Conservation (phyloP, 2,888 invertebrate genomes). For the Andrena praecox region DNA sequence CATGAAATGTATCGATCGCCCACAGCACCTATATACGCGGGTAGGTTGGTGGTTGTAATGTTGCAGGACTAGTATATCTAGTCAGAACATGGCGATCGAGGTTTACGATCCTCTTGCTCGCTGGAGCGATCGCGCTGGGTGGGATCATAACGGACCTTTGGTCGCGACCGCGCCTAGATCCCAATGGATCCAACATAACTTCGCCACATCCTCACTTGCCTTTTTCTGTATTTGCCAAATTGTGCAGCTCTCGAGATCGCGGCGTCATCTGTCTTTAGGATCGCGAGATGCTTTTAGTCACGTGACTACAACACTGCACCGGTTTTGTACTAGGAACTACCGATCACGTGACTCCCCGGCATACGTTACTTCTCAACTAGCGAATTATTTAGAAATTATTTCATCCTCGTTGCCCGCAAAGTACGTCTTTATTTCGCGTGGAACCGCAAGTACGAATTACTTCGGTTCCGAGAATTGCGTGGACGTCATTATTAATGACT, state of each 20-base stretch:
- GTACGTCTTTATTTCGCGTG: background rate
- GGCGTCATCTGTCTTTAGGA: constrained; percentile 66
- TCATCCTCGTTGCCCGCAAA: background rate
- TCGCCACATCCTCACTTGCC: constrained; percentile 56
- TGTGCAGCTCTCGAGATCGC: constrained; percentile 42
- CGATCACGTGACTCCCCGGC: constrained; percentile 23
- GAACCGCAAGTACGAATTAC: background rate
- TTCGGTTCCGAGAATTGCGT: background rate
- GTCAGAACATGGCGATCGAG: constrained; percentile 24
- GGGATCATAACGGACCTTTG: constrained; percentile 78
- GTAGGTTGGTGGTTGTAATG: background rate
- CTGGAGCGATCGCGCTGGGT: constrained; percentile 67
- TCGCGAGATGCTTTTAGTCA: constrained; percentile 38
- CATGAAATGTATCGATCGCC: background rate
- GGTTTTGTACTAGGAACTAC: constrained; percentile 28
- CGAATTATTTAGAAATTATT: background rate
- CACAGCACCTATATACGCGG: background rate
- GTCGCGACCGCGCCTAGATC: constrained; percentile 79
- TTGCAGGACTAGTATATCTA: constrained; percentile 7
- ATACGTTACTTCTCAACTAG: background rate
- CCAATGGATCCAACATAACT: constrained; percentile 74
- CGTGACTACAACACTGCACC: constrained; percentile 34
- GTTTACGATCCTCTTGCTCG: constrained; percentile 61
- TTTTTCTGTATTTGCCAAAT: constrained; percentile 68
- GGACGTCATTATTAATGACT: background rate